Base-by-base conservation (phyloP, 2,113 vertebrate genomes). In the Prionailurus bengalensis region DNA sequence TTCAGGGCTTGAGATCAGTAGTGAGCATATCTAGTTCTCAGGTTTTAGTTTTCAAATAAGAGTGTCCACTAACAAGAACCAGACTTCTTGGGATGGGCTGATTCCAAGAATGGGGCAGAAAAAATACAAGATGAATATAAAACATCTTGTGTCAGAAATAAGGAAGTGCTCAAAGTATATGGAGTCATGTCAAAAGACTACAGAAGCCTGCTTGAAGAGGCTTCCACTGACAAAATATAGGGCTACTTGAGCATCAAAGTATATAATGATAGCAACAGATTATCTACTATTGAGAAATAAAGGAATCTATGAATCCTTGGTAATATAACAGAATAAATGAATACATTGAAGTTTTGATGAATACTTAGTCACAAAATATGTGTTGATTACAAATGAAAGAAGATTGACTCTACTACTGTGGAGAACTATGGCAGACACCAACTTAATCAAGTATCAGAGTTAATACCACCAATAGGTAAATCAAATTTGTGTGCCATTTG, bases 41-140 rank as follows among this genome's bases (percentile, higher is more conserved):
- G 63, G 70, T 73, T 70, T 97, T 71, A 84, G 81, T 80, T 96
- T 93, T 70, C 55, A 91, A 91, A 78, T 76, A 92, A 53, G 51
- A 45, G n/a, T 91, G 19, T 39, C n/a, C 45, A 25, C 31, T 61
- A 42, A 86, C 42, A 80, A 66, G 39, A 61, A 17, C 11, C 7
- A 80, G 11, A 6, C 5, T 93, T 84, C 29, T 51, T 96, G n/a
- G 25, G 4, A 51, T 74, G 25, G 15, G 3, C 45, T 83, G 45
- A 74, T 89, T 83, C 23, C 29, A 79, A 53, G 27, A 10, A 70
- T 61, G 25, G 14, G 7, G 7, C 5, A 94, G 53, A 73, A 94
- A 94, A 42, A 31, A 61, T 14, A n/a, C 15, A 45, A 73, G 58
- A 25, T 29, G 19, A 36, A 25, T 10, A 36, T 36, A 65, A 23